phyloP scores from a whole-genome alignment of 2,113 vertebrate species.

The Vulpes vulpes region DNA sequence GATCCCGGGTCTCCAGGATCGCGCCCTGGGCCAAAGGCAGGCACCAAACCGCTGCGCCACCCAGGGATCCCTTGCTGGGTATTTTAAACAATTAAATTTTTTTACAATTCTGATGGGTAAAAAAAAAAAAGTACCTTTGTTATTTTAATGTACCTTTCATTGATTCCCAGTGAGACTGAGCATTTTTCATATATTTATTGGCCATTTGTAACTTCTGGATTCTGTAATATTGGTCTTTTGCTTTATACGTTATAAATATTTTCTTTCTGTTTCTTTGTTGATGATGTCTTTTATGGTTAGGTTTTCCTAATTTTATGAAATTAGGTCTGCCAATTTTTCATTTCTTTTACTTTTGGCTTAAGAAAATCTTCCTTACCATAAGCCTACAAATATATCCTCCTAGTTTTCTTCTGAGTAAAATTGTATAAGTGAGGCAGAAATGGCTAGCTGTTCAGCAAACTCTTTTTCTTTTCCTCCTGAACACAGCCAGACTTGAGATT shows the following conservation, averaged over 20 bases:
- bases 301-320: slow-evolving; percentile 23
- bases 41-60: too few relatives aligned
- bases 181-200: neutral
- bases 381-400: neutral
- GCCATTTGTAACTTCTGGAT: neutral
- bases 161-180: neutral
- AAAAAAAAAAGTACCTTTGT: neutral
- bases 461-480: neutral
- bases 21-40: too few relatives aligned
- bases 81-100: neutral
- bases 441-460: neutral
- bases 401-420: neutral
- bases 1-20: too few relatives aligned
- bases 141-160: neutral
- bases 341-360: slow-evolving; percentile 11
- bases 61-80: neutral
- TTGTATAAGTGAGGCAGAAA: neutral
- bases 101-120: neutral
- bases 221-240: neutral
- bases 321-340: neutral
- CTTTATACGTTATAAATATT: slow-evolving; percentile 8
- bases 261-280: slow-evolving; percentile 38
- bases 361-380: slow-evolving; percentile 12
- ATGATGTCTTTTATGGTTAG: neutral
- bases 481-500: neutral